phyloP scores from a whole-genome alignment of 2,797 vertebrate genomes.

The Bovichtus diacanthus region DNA sequence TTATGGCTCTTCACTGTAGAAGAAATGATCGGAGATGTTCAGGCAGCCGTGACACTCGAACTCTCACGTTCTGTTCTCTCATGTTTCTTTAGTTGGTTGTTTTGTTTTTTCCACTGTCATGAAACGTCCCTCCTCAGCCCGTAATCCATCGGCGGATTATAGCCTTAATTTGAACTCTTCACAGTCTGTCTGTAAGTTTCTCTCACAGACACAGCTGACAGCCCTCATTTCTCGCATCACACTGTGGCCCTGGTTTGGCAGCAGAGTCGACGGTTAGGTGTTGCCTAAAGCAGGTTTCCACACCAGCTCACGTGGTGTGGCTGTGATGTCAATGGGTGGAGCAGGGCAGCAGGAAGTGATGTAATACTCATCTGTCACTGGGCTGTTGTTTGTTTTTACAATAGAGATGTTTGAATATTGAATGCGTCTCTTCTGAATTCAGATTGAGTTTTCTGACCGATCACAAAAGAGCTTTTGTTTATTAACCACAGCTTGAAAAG shows the following conservation, averaged over 20 bases:
- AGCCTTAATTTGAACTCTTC: not conserved
- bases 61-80: not conserved
- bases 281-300: not conserved
- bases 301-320: not conserved
- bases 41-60: not conserved
- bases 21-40: not conserved
- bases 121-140: not conserved
- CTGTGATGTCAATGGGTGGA: constrained; percentile 19
- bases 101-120: not conserved
- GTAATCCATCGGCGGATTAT: not conserved
- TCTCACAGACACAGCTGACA: not conserved
- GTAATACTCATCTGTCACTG: not conserved
- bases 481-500: not conserved
- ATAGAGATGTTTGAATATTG: not conserved
- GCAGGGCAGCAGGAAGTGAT: not conserved
- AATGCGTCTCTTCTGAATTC: not conserved
- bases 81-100: not conserved
- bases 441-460: not conserved
- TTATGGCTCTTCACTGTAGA: not conserved
- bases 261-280: not conserved
- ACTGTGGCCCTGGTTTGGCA: not conserved
- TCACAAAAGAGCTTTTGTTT: not conserved
- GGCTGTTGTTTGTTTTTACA: too few species aligned
- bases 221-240: not conserved
- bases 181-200: not conserved